phyloP scores from a whole-genome alignment of 2,888 invertebrate genomes.

The Dyspetes luteomarginatus region DNA sequence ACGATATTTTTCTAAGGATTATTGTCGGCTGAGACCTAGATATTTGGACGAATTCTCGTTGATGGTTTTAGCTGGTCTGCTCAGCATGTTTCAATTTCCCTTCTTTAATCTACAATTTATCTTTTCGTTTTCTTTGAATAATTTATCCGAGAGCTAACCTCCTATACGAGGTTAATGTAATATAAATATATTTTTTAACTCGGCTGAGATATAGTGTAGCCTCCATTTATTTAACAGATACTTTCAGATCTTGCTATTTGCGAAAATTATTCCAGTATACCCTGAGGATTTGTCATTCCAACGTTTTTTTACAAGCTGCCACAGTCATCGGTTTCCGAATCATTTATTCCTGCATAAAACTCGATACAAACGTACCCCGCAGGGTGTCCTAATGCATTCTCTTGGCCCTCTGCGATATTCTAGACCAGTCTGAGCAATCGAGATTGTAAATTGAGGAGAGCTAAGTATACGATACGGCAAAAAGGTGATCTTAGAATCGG shows the following conservation, averaged over 20 bases:
- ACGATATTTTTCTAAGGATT: neutral
- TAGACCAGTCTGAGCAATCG: conserved; percentile 67
- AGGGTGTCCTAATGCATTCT: conserved; percentile 53
- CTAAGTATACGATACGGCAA: conserved; percentile 67
- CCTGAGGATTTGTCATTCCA: conserved; percentile 12
- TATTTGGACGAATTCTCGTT: neutral
- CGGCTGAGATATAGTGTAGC: no score
- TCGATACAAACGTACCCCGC: conserved; percentile 41
- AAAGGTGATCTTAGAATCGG: conserved; percentile 71
- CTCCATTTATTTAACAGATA: neutral
- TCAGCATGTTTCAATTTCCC: neutral
- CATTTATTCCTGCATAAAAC: conserved; percentile 40
- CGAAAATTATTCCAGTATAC: neutral
- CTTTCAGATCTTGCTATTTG: neutral
- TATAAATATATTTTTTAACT: neutral
- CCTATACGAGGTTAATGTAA: neutral
- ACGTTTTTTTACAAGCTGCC: conserved; percentile 3
- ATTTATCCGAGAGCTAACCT: conserved; percentile 15
- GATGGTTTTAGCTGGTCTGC: conserved; percentile 5
- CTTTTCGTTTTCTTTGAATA: conserved; percentile 6
- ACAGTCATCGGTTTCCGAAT: conserved; percentile 28
- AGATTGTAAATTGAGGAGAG: conserved; percentile 72
- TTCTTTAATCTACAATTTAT: neutral
- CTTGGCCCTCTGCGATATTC: conserved; percentile 62
- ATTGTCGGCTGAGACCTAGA: neutral